A percentile compares a stretch with the other conserved stretches of the same genome.
Evolutionary conservation across 2,113 vertebrate species (phyloP).

Genomic region (Elephantulus edwardii): DNA sequence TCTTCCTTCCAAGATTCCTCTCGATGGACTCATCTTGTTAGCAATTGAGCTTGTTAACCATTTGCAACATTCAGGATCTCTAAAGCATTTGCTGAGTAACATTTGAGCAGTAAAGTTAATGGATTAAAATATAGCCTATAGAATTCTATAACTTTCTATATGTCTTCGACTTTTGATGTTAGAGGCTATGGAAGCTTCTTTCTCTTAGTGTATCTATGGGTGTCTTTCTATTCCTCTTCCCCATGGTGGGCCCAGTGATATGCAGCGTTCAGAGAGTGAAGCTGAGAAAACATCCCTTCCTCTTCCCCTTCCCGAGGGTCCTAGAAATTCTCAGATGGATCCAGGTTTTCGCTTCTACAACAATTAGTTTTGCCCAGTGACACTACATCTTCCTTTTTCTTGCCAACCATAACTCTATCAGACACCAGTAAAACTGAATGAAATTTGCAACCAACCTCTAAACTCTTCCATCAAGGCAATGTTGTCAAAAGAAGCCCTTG

Average conservation of each 20-base stretch:
- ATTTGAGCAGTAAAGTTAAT: not conserved
- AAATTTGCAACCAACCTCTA: not conserved
- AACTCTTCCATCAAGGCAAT: not conserved
- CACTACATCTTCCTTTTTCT: not conserved
- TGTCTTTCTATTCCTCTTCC: accelerated
- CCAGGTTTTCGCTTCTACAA: not conserved
- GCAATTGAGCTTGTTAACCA: not conserved
- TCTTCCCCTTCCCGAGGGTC: not conserved
- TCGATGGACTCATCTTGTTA: not conserved
- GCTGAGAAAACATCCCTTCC: not conserved
- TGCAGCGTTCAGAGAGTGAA: not conserved
- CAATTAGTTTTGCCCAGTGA: not conserved
- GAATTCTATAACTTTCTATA: not conserved
- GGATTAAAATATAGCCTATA: not conserved
- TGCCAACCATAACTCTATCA: not conserved
- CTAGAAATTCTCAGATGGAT: not conserved
- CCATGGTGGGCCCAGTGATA: not conserved
- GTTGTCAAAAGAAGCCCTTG: not conserved
- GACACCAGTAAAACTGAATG: not conserved
- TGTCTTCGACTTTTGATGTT: not conserved
- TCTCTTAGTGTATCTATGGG: not conserved
- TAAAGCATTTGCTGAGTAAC: not conserved
- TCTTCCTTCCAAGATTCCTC: not conserved
- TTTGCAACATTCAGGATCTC: not conserved
- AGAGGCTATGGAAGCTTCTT: not conserved